Base-by-base conservation (phyloP, 2,113 vertebrate genomes). In the Procavia capensis region DNA sequence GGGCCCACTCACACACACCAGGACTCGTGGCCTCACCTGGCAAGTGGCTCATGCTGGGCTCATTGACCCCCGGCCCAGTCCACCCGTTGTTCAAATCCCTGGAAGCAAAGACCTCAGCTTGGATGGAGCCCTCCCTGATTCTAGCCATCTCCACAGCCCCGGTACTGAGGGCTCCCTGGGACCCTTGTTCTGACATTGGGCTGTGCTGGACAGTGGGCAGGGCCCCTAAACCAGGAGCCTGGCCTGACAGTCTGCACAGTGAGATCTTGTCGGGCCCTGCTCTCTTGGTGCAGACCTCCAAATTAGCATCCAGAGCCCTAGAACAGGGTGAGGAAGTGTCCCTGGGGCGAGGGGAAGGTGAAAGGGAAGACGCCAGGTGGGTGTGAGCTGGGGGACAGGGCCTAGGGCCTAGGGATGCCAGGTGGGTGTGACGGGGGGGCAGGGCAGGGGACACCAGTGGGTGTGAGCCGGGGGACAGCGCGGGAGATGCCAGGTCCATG, bases 161-260 rank as follows among this genome's bases (percentile, higher is more conserved):
- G 17, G 50, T 13, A 13, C 59, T 80, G 29, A 24, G 70, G 63
- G 39, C 63, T 78, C 31, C 74, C 10, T 14, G 70, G 22, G 39
- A 5, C 16, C 74, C 9, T 64, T 1, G 19, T 39, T 61, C 39
- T 47, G 14, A 9, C 17, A 36, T 61, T 22, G 31, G 14, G 24
- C 1, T 10, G n/a, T 20, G 39, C 13, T 22, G 34, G 11, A 2
- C 4, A 4, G 27, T 0, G 7, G 27, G 16, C 24, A 24, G 29
- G 6, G 13, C 57, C 57, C 57, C 24, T 7, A 24, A 19, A 59
- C 19, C 20, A 22, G 57, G 57, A 59, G 57, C 57, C 57, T 59
- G 20, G 47, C 61, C 39, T 47, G 39, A n/a, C 45, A 7, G 11
- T 64, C 29, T 13, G 36, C 61, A 43, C 59, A 1, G 82, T 54